Evolutionary conservation across 1,140 invertebrate genomes (phyloP).

Genomic region (Anadara kagoshimensis): DNA sequence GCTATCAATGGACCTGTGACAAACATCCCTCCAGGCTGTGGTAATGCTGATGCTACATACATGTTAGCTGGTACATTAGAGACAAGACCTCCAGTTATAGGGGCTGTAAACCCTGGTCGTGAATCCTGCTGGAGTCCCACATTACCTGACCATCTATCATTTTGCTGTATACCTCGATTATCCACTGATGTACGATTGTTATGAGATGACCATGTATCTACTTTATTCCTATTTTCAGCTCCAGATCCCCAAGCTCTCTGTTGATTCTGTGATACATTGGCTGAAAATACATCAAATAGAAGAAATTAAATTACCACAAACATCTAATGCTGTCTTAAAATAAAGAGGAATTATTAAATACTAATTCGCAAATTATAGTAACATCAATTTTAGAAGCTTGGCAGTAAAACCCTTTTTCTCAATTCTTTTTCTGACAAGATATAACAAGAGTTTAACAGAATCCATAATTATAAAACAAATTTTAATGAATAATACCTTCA

Average conservation of each 20-base stretch:
- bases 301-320: no score
- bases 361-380: no score
- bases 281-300: constrained; percentile 2
- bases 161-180: constrained; percentile 15
- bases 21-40: constrained; percentile 31
- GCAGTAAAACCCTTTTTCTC: no score
- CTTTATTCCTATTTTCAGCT: constrained; percentile 23
- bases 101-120: neutral
- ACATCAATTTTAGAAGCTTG: no score
- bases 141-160: constrained; percentile 26
- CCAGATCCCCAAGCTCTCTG: constrained; percentile 25
- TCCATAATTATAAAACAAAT: no score
- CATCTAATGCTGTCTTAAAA: no score
- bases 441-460: no score
- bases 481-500: no score
- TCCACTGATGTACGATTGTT: constrained; percentile 7
- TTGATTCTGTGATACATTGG: constrained; percentile 14
- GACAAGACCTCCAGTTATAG: constrained; percentile 7
- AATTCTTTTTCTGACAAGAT: no score
- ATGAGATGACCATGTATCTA: constrained; percentile 17
- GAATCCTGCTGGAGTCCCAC: constrained; percentile 23
- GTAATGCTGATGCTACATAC: constrained; percentile 31
- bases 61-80: constrained; percentile 30
- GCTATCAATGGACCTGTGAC: constrained; percentile 28
- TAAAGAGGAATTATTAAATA: no score